Base-by-base conservation (phyloP, 1,140 invertebrate species). In the Drosophila tani region DNA sequence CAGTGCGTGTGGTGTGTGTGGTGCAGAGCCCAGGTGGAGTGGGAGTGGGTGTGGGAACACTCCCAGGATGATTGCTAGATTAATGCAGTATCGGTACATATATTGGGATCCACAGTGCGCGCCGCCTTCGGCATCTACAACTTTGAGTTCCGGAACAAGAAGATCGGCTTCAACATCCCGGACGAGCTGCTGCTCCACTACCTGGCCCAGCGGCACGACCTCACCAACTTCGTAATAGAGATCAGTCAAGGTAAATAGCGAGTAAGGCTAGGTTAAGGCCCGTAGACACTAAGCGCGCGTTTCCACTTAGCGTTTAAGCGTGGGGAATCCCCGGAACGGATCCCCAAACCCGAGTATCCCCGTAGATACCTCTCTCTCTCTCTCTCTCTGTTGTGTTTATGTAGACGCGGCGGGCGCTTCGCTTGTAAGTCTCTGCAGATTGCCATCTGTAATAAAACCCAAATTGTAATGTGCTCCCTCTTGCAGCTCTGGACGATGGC, bases 141-240 rank as follows among this genome's bases (percentile, higher is more conserved):
- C 74, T 92, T 92, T 51, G 91, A 92, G 70, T 92, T 92, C 64
- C 82, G 91, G 50, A 92, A 92, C 65, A 92, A 92, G 68, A 92
- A 92, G 60, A 92, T 92, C 69, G 91, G 91, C 58, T 92, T 92
- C 58, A 92, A 91, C 55, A 92, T 92, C 70, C 91, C 91, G 43
- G 91, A 92, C 69, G 91, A 92, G 24, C 84, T 92, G 51, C 53
- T 92, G 74, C 75, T 92, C 35, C 81, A 92, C 51, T 92, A 92
- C 58, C 76, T 92, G 85, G 91, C 87, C 43, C 91, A 92, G 71
- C 69, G 91, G 24, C 91, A 91, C 60, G 91, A 92, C 75, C 85
- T 92, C 59, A 92, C 91, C 70, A 92, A 92, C 82, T 92, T 92
- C 84, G 91, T 92, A 78, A 92, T 92, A 86, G 91, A 92, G 82